phyloP scores from a whole-genome alignment of 2,113 vertebrate species.

The Varanus salvator region DNA sequence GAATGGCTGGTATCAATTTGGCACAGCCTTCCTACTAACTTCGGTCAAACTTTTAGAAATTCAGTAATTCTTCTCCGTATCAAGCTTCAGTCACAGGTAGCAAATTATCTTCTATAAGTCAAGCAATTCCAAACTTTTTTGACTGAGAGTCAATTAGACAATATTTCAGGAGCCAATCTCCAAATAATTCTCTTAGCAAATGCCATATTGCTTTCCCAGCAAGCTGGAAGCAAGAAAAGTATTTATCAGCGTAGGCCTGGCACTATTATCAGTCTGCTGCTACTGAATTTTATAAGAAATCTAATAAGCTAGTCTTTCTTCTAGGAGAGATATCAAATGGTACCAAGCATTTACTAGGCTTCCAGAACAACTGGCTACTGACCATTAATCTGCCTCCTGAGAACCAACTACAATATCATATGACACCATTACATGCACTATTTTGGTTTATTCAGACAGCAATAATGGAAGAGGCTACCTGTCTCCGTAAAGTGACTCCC shows the following conservation, averaged over 20 bases:
- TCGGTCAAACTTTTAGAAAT: not conserved
- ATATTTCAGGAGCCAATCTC: not conserved
- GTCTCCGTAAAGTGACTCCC: constrained; percentile 56
- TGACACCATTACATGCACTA: not conserved
- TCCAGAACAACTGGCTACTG: not conserved
- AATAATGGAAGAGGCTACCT: constrained; percentile 64
- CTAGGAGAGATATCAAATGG: not conserved
- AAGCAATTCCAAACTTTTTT: constrained; percentile 40
- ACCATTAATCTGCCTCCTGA: not conserved
- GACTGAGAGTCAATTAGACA: constrained; percentile 35
- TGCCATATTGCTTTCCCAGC: constrained; percentile 19
- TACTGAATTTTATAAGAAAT: not conserved
- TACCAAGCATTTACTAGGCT: not conserved
- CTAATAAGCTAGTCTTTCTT: not conserved
- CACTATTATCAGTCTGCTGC: not conserved
- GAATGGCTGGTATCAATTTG: no score
- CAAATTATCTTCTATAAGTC: constrained; percentile 33
- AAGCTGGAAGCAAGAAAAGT: not conserved
- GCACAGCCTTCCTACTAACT: not conserved
- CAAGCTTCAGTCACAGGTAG: constrained; percentile 4
- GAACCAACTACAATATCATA: not conserved
- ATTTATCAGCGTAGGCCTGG: not conserved
- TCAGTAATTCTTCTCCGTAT: constrained; percentile 37
- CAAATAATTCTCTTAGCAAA: constrained; percentile 33
- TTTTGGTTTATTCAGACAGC: constrained; percentile 64